phyloP scores from a whole-genome alignment of 1,140 invertebrate species.

The Heliconius melpomene region DNA sequence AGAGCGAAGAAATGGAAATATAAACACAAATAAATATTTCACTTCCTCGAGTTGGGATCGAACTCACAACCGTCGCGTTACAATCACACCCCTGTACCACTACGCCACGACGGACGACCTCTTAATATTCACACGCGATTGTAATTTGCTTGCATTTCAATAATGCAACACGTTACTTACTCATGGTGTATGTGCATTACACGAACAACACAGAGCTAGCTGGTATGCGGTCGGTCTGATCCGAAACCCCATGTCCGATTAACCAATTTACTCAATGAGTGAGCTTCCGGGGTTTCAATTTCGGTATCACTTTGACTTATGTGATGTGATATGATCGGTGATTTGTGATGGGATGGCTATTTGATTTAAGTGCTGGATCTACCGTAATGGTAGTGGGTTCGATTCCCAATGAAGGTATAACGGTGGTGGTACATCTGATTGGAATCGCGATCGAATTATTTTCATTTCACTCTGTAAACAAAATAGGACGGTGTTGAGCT shows the following conservation, averaged over 20 bases:
- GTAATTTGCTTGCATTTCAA: background rate
- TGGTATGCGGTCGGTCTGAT: background rate
- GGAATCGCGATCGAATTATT: too few species aligned
- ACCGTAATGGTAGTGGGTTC: too few species aligned
- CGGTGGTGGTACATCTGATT: too few species aligned
- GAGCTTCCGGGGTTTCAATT: background rate
- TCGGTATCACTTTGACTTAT: constrained; percentile 2
- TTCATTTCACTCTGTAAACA: too few species aligned
- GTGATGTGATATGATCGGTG: background rate
- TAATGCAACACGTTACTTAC: background rate
- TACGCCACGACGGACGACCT: too few species aligned
- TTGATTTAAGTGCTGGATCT: background rate
- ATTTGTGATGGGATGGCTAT: background rate
- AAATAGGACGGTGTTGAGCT: too few species aligned
- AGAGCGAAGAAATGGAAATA: too few species aligned
- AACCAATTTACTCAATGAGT: constrained; percentile 6
- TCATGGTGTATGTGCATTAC: background rate
- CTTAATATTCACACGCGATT: background rate
- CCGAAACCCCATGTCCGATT: background rate
- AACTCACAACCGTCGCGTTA: too few species aligned
- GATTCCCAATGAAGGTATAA: too few species aligned
- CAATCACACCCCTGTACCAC: too few species aligned
- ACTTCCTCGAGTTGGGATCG: too few species aligned
- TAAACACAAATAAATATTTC: too few species aligned
- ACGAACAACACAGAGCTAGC: background rate